phyloP scores from a whole-genome alignment of 1,140 invertebrate species.

The Aphelinus certus region DNA sequence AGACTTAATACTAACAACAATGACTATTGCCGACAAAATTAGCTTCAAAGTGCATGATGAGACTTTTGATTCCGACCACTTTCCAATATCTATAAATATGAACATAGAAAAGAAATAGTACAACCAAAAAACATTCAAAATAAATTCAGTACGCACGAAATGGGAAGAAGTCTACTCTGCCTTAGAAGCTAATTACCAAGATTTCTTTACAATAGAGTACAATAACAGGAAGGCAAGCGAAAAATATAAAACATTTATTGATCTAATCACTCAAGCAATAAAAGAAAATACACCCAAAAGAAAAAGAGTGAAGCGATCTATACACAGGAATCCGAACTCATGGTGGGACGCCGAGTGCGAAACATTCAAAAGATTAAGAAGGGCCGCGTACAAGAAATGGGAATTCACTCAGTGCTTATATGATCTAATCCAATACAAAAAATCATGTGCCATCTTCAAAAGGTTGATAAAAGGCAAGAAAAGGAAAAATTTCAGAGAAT shows the following conservation, averaged over 20 bases:
- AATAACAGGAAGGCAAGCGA: not conserved
- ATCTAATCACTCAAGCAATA: constrained; percentile 37
- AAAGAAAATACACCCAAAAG: constrained; percentile 17
- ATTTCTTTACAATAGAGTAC: not conserved
- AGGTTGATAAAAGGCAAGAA: constrained; percentile 1
- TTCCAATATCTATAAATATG: constrained; percentile 46
- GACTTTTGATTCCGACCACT: constrained; percentile 51
- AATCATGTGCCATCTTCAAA: not conserved
- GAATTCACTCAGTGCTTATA: not conserved
- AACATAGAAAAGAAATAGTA: constrained; percentile 40
- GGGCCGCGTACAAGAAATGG: constrained; percentile 4
- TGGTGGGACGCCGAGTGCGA: constrained; percentile 35
- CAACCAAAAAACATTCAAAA: constrained; percentile 26
- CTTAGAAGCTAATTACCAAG: not conserved
- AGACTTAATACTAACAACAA: constrained; percentile 39
- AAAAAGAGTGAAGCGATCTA: not conserved
- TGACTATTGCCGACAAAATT: constrained; percentile 42
- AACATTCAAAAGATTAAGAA: not conserved
- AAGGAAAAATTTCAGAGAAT: constrained; percentile 13
- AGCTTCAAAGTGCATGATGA: constrained; percentile 47
- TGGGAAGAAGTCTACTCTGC: constrained; percentile 1
- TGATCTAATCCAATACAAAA: constrained; percentile 15
- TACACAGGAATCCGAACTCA: constrained; percentile 7
- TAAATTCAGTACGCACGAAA: constrained; percentile 22
- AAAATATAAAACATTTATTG: constrained; percentile 30